These are phyloP conservation scores for Accipiter virgatus DNA, from an alignment of 2,113 vertebrate genomes.

Conservation along the genomic window DNA sequence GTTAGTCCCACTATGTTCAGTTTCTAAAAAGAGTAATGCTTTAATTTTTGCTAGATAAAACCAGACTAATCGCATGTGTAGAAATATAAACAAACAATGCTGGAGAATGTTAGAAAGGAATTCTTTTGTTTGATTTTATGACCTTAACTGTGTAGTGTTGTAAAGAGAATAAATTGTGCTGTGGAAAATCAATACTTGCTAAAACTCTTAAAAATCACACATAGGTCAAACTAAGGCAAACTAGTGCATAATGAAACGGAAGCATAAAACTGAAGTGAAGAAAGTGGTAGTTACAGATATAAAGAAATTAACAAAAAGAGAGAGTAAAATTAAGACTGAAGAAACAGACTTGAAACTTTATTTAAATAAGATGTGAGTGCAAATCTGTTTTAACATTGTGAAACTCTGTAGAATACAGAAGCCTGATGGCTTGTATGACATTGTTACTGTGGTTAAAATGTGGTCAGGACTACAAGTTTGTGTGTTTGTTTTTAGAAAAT, in stretches of 20 bases:
- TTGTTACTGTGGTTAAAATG: constrained; percentile 29
- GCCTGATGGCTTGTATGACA: background rate
- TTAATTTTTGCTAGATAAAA: background rate
- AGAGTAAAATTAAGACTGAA: background rate
- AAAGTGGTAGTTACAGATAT: background rate
- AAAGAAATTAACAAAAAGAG: background rate
- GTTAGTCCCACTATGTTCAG: background rate
- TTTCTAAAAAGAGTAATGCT: background rate
- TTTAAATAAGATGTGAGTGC: background rate
- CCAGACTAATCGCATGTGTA: background rate
- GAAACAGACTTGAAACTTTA: background rate
- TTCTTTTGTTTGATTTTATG: constrained; percentile 16
- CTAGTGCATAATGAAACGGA: background rate
- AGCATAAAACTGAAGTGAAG: background rate
- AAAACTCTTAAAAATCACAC: background rate
- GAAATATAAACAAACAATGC: background rate
- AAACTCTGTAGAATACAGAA: background rate
- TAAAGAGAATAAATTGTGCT: background rate
- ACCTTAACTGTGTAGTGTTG: background rate
- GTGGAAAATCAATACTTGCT: background rate
- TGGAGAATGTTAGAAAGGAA: background rate
- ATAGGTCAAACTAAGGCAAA: background rate
- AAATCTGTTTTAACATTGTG: background rate
- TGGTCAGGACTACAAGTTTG: background rate
- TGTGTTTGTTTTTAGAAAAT: constrained; percentile 19